Evolutionary conservation across 2,797 vertebrate genomes (phyloP).

Genomic region (Dendrocincla fuliginosa): DNA sequence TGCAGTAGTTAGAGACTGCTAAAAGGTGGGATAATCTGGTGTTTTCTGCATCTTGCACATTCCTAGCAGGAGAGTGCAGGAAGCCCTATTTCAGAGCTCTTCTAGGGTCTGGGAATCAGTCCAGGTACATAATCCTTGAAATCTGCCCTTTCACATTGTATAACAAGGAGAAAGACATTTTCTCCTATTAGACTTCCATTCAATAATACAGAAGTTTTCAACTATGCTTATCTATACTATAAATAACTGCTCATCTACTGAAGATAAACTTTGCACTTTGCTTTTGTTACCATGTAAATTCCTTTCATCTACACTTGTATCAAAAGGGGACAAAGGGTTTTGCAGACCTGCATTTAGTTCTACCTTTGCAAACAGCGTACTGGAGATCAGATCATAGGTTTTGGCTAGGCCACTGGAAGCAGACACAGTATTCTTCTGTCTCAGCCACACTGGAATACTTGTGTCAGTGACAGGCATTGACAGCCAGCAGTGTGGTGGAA

Average conservation of each 20-base stretch:
- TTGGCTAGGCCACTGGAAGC: background rate
- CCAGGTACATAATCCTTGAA: background rate
- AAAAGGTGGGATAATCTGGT: background rate
- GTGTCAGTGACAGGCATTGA: background rate
- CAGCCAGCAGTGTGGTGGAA: background rate
- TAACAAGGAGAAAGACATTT: background rate
- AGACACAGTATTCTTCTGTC: background rate
- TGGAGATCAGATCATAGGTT: background rate
- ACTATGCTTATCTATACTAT: accelerated
- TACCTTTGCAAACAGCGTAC: background rate
- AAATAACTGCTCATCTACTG: background rate
- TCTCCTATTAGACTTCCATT: background rate
- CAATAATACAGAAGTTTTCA: background rate
- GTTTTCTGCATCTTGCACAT: background rate
- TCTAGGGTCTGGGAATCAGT: background rate
- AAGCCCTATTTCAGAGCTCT: background rate
- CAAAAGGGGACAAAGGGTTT: background rate
- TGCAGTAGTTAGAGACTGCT: background rate
- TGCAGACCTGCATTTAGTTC: background rate
- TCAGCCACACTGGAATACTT: background rate
- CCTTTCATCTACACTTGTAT: background rate
- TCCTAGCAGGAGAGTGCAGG: background rate
- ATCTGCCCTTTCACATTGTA: background rate
- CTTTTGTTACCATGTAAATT: background rate
- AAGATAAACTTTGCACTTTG: background rate